A percentile compares a stretch with the other conserved stretches of the same genome.
phyloP scores from a whole-genome alignment of 1,140 invertebrate genomes.

The Drosophila lowei region DNA sequence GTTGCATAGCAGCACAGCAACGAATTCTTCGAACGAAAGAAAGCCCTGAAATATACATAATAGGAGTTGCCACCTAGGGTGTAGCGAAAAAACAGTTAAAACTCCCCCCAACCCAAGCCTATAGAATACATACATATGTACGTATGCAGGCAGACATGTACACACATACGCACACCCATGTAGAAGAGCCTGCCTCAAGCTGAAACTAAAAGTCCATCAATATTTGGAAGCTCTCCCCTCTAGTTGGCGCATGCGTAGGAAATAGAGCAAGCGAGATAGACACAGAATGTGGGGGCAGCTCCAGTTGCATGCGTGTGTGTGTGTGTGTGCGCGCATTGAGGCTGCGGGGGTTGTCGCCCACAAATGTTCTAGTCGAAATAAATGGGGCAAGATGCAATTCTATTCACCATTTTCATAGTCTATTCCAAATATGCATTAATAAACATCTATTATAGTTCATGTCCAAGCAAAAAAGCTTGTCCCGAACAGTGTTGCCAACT shows the following conservation, averaged over 20 bases:
- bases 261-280: constrained; percentile 26
- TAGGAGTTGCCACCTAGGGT: no score
- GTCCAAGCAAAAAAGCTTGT: not conserved
- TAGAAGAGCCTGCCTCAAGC: constrained; percentile 72
- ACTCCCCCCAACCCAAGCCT: no score
- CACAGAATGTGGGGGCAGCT: constrained; percentile 22
- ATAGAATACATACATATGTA: not conserved
- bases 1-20: constrained; percentile 2
- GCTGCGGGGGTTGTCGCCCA: constrained; percentile 21
- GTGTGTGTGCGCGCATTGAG: constrained; percentile 19
- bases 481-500: constrained; percentile 37
- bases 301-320: constrained; percentile 36
- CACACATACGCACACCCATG: constrained; percentile 20
- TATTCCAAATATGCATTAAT: constrained; percentile 20
- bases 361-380: constrained; percentile 36
- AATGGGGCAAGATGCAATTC: not conserved
- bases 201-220: constrained; percentile 75
- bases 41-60: no score
- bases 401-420: not conserved
- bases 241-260: constrained; percentile 64
- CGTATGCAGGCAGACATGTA: constrained; percentile 23
- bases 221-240: constrained; percentile 63
- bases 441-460: not conserved
- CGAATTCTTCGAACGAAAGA: no score
- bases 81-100: no score